phyloP scores from a whole-genome alignment of 2,888 invertebrate genomes.

The Bimastos eiseni region DNA sequence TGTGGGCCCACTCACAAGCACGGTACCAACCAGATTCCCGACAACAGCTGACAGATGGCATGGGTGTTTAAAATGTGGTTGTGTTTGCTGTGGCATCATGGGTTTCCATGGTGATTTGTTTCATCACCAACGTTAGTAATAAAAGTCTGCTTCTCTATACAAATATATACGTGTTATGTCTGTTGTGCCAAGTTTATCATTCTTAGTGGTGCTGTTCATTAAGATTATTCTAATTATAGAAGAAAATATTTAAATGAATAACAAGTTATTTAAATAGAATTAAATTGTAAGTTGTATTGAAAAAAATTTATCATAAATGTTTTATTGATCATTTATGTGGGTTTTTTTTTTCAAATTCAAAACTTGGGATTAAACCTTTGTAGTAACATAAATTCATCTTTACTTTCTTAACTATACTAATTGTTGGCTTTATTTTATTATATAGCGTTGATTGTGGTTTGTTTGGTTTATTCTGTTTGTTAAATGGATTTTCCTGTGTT shows the following conservation, averaged over 20 bases:
- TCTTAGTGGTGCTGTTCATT: not conserved
- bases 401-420: not conserved
- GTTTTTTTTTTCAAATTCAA: not conserved
- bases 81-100: too few relatives aligned
- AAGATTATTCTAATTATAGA: not conserved
- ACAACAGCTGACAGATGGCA: too few relatives aligned
- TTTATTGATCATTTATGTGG: not conserved
- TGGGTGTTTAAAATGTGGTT: too few relatives aligned
- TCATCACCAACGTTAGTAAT: too few relatives aligned
- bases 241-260: too few relatives aligned
- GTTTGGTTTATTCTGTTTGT: not conserved
- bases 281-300: too few relatives aligned
- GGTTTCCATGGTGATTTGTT: too few relatives aligned
- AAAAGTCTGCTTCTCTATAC: too few relatives aligned
- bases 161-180: too few relatives aligned
- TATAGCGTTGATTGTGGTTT: not conserved
- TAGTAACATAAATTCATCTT: not conserved
- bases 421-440: not conserved
- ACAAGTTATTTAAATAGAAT: too few relatives aligned
- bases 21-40: too few relatives aligned
- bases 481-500: not conserved
- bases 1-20: too few relatives aligned
- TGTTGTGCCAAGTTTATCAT: not conserved
- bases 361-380: not conserved
- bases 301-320: not conserved